Evolutionary conservation across 2,113 vertebrate genomes (phyloP), one percentile per base, ranked within the genome.

Genomic region (Zapus hudsonius): DNA sequence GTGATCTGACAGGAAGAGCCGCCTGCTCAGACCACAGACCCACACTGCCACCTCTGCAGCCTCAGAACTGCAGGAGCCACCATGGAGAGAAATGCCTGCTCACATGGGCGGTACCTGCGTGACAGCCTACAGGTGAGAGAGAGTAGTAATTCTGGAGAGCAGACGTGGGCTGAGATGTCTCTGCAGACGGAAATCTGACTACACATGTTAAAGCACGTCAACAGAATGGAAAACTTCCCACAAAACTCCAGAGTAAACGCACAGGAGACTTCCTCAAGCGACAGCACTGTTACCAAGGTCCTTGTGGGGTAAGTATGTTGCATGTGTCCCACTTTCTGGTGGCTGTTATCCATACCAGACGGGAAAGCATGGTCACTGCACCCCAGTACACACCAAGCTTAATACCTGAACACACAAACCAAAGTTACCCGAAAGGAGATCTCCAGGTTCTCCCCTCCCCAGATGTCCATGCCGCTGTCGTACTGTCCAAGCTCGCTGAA

Each of bases 361-460:
- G 31, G 11, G 36, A 0, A 3, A 25, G 31, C 23, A 40, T n/a
- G n/a, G n/a, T n/a, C n/a, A n/a, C n/a, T n/a, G n/a, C 22, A 95
- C 8, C 86, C 63, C 7, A 64, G 22, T 38, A 57, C 8, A 55
- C 57, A 87, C 36, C 64, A 36, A 33, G 57, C 59, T 66, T 93
- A 38, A 19, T 22, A 40, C 40, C 27, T 16, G 66, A 87, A n/a
- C 22, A 47, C 3, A 40, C 44, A 92, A 86, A 80, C 15, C 7
- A 70, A 40, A 90, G 83, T 98, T 98, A 99, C 99, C 98, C 99
- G 98, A 96, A 99, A 99, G 61, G 99, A 99, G 95, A 99, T 99
- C 96, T 99, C 99, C 96, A 99, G 97, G 94, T 99, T 99, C 84
- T 99, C 99, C 75, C 99, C 99, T 81, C 99, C 99, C 99, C 99